phyloP scores from a whole-genome alignment of 2,113 vertebrate genomes.

The Carassius carassius region DNA sequence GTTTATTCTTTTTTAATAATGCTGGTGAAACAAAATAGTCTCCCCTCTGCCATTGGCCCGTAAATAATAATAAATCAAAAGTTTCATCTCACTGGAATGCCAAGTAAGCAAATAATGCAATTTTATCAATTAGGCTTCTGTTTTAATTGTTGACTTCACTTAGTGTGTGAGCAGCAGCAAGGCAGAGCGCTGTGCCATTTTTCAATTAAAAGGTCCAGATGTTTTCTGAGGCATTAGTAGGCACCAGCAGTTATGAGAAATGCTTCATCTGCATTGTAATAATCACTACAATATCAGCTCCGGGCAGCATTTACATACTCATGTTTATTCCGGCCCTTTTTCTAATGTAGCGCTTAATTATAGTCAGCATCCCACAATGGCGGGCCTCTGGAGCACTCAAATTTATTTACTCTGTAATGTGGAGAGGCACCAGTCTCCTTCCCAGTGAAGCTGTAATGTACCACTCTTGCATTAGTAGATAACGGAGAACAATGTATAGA shows the following conservation, averaged over 20 bases:
- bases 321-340: conserved; percentile 90
- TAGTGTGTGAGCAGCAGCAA: conserved; percentile 79
- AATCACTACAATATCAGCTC: conserved; percentile 91
- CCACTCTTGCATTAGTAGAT: neutral
- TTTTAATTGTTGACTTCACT: conserved; percentile 94
- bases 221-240: conserved; percentile 91
- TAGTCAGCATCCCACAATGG: conserved; percentile 77
- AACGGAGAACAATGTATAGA: neutral
- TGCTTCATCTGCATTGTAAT: conserved; percentile 92
- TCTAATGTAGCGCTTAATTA: conserved; percentile 91
- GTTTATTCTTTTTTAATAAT: conserved; percentile 55
- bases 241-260: conserved; percentile 91
- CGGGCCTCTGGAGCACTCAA: conserved; percentile 76
- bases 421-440: conserved; percentile 70
- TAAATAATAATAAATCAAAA: conserved; percentile 90
- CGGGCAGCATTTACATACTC: conserved; percentile 91
- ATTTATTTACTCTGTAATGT: conserved; percentile 78
- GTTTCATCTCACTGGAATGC: conserved; percentile 82
- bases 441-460: conserved; percentile 43
- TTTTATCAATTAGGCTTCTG: conserved; percentile 89
- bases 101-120: conserved; percentile 85
- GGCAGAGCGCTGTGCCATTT: conserved; percentile 83
- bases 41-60: conserved; percentile 68
- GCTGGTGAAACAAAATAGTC: conserved; percentile 47
- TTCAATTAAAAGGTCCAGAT: conserved; percentile 99